phyloP scores from a whole-genome alignment of 1,140 invertebrate genomes.

The Drosophila azteca region DNA sequence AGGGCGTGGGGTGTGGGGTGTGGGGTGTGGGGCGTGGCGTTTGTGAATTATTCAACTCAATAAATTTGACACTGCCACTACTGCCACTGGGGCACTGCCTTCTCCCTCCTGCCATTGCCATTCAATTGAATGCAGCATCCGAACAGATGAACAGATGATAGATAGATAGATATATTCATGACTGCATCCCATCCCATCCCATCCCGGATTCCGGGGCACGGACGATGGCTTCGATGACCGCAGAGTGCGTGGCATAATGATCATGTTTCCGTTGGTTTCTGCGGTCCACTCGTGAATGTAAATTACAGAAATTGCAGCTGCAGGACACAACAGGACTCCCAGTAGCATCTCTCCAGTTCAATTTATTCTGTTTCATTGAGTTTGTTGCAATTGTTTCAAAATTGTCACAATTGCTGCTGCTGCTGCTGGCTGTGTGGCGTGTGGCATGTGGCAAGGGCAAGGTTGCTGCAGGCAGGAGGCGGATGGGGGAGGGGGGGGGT shows the following conservation, averaged over 20 bases:
- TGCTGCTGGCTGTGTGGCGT: slow-evolving; percentile 8
- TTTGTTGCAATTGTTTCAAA: slow-evolving; percentile 52
- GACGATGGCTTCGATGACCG: slow-evolving; percentile 12
- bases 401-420: slow-evolving; percentile 31
- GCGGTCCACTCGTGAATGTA: slow-evolving; percentile 46
- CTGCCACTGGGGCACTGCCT: too few species aligned
- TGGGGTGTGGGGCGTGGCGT: too few species aligned
- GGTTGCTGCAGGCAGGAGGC: slow-evolving; percentile 74
- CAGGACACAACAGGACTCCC: not conserved
- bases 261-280: slow-evolving; percentile 63
- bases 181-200: not conserved
- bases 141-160: not conserved
- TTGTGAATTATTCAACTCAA: too few species aligned
- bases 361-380: slow-evolving; percentile 26
- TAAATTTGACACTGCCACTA: too few species aligned
- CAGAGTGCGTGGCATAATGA: slow-evolving; percentile 71
- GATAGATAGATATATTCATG: slow-evolving; percentile 26
- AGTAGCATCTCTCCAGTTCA: not conserved
- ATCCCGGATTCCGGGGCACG: too few species aligned
- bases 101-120: too few species aligned
- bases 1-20: too few species aligned
- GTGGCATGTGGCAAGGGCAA: slow-evolving; percentile 66
- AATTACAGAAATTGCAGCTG: slow-evolving; percentile 40
- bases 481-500: too few species aligned
- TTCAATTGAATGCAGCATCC: too few species aligned